These are phyloP conservation scores for Drosophila rubida DNA, from an alignment of 2,888 invertebrate genomes.

Conservation along the genomic window DNA sequence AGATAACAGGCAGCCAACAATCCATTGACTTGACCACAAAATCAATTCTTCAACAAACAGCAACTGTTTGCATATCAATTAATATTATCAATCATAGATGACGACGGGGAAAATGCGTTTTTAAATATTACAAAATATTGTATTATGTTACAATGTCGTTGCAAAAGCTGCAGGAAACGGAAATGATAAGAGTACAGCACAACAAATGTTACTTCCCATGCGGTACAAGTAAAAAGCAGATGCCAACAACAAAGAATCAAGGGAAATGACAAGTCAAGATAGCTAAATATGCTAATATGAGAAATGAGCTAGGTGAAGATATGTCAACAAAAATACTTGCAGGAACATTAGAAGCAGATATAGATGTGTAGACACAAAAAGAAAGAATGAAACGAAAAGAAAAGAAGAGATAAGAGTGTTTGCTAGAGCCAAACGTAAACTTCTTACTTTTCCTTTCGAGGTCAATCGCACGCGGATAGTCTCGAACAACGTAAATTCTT, in stretches of 20 bases:
- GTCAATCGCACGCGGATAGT: neutral
- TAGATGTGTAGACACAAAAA: neutral
- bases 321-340: slow-evolving; percentile 5
- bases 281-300: slow-evolving; percentile 23
- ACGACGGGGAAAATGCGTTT: neutral
- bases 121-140: slow-evolving; percentile 5
- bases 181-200: slow-evolving; percentile 10
- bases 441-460: neutral
- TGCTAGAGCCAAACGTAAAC: neutral
- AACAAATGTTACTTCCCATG: slow-evolving; percentile 2
- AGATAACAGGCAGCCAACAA: slow-evolving; percentile 3
- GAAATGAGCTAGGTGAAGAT: slow-evolving; percentile 4
- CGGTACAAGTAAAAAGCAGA: slow-evolving; percentile 4
- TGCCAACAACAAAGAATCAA: neutral
- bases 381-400: neutral
- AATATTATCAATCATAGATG: neutral
- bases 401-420: neutral
- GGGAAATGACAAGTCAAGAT: slow-evolving; percentile 2
- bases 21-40: neutral
- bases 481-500: neutral
- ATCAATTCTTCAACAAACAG: slow-evolving; percentile 9
- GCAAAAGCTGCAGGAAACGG: slow-evolving; percentile 8
- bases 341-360: neutral
- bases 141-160: neutral
- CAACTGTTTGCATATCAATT: slow-evolving; percentile 5